Evolutionary conservation across 64 coral and sea anemone genomes (phyloP), one percentile per base, ranked within the genome.

Genomic region (Actinia tenebrosa): DNA sequence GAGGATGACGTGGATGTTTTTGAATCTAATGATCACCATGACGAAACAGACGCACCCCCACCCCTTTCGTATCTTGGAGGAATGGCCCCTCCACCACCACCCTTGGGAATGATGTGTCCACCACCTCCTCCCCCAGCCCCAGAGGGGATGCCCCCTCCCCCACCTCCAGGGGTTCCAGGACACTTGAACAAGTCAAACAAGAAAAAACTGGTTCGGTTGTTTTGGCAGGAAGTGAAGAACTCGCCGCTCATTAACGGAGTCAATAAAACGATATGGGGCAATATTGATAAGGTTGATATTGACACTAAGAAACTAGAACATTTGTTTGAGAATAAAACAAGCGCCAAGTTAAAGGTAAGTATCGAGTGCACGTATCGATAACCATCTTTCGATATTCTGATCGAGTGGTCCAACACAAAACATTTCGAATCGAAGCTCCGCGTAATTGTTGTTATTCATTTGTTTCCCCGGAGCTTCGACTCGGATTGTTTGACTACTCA

Each of bases 171-270:
- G 44, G 18, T 83, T 1, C 93, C 88, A 20, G 45, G 52, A 43
- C 15, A 79, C 3, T 89, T 84, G 59, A 89, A 88, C 6, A 85
- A 86, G 50, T 66, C 85, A 42, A 89, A 79, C 56, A 99, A 95
- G 88, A 99, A 99, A 90, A 99, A 99, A 55, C 71, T 99, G 58
- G 97, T 99, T 44, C 80, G 97, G n/a, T 60, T 99, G 30, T 99
- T 99, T 86, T 99, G 97, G 97, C 93, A 99, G 60, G 97, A 99
- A 81, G 97, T 99, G 17, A 99, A 95, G 59, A 99, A 99, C 79
- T 99, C 97, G 55, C 97, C 97, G 42, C 91, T 99, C 53, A 99
- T 99, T 42, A 99, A 99, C 58, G 97, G 97, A 18, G 93, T 99
- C 3, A 99, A 99, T 83, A 99, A 99, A 80, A 99, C 97, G 56